These are phyloP conservation scores for Bombus sylvicola DNA, from an alignment of 1,140 invertebrate genomes.

Conservation along the genomic window DNA sequence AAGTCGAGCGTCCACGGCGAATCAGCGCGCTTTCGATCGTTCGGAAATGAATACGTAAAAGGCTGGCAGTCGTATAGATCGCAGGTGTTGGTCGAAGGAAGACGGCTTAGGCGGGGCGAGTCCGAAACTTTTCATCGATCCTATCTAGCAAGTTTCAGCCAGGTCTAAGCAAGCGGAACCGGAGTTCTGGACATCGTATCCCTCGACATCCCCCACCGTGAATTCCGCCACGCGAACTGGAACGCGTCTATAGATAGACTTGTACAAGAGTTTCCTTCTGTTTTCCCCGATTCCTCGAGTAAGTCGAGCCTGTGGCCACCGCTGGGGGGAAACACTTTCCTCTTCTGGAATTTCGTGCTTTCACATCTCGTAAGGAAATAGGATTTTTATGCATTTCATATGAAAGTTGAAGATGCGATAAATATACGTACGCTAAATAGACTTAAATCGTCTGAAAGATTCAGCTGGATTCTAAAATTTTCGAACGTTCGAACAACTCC, in stretches of 20 bases:
- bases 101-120: background rate
- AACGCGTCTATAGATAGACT: conserved; percentile 55
- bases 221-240: conserved; percentile 56
- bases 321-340: background rate
- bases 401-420: too few relatives aligned
- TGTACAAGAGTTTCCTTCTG: conserved; percentile 32
- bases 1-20: background rate
- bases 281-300: background rate
- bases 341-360: background rate
- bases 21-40: conserved; percentile 29
- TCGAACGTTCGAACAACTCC: too few relatives aligned
- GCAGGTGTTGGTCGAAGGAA: conserved; percentile 22
- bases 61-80: background rate
- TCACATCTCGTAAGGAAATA: background rate
- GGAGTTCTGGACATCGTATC: conserved; percentile 19
- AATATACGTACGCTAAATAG: too few relatives aligned
- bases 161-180: conserved; percentile 28
- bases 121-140: conserved; percentile 46
- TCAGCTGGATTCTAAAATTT: too few relatives aligned
- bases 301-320: background rate
- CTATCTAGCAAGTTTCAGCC: conserved; percentile 30
- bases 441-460: too few relatives aligned
- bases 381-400: too few relatives aligned
- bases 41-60: conserved; percentile 24
- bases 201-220: conserved; percentile 13